These are phyloP conservation scores for Cheilosia grossa DNA, from an alignment of 2,888 invertebrate genomes.

Conservation along the genomic window DNA sequence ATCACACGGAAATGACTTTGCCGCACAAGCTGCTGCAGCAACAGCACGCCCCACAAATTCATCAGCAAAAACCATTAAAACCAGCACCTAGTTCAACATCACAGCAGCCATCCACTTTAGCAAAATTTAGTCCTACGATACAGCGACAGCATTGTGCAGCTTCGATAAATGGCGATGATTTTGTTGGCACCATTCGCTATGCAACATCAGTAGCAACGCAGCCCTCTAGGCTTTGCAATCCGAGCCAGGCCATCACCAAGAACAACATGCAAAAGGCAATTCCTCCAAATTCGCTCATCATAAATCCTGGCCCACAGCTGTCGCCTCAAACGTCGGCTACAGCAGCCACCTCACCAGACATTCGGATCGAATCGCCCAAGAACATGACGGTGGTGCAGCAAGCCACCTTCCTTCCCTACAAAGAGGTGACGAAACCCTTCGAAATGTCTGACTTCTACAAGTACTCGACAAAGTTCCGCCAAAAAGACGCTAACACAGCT, in stretches of 20 bases:
- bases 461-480: constrained; percentile 96
- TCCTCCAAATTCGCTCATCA: constrained; percentile 21
- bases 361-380: constrained; percentile 90
- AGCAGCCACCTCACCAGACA: constrained; percentile 80
- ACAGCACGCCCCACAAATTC: constrained; percentile 60
- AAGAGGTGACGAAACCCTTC: constrained; percentile 97
- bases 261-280: constrained; percentile 21
- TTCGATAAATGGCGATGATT: constrained; percentile 35
- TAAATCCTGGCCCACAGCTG: constrained; percentile 48
- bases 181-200: constrained; percentile 35
- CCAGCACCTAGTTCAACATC: background rate
- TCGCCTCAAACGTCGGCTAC: constrained; percentile 52
- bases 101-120: constrained; percentile 1
- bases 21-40: constrained; percentile 77
- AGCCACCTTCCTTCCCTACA: constrained; percentile 94
- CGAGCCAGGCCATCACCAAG: constrained; percentile 41
- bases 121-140: constrained; percentile 30
- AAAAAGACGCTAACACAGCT: constrained; percentile 83
- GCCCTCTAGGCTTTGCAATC: constrained; percentile 40
- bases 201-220: constrained; percentile 34
- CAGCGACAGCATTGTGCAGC: constrained; percentile 28
- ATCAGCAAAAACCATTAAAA: constrained; percentile 67
- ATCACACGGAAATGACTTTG: constrained; percentile 48
- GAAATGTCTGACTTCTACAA: constrained; percentile 99
- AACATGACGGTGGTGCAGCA: constrained; percentile 94